Evolutionary conservation across 2,113 vertebrate genomes (phyloP).

Genomic region (Parus major): DNA sequence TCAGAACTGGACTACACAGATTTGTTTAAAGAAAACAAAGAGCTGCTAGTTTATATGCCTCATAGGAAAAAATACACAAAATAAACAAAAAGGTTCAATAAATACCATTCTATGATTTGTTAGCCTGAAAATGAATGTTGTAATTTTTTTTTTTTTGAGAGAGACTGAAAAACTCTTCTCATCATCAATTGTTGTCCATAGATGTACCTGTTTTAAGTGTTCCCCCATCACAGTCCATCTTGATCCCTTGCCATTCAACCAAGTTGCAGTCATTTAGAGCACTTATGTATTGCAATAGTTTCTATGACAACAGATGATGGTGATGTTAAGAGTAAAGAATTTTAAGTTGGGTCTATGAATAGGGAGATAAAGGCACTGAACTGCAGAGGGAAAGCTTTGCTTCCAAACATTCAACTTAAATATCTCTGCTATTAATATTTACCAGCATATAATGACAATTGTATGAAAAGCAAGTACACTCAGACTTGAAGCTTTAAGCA

Average conservation of each 20-base stretch:
- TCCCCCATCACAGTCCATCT: slow-evolving; percentile 46
- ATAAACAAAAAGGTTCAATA: slow-evolving; percentile 42
- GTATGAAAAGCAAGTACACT: not conserved
- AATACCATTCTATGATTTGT: not conserved
- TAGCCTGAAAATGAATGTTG: slow-evolving; percentile 10
- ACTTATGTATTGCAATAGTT: slow-evolving; percentile 71
- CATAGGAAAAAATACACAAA: slow-evolving; percentile 17
- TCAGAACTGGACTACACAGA: not conserved
- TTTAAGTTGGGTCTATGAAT: slow-evolving; percentile 66
- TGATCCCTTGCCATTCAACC: slow-evolving; percentile 62
- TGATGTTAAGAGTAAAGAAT: slow-evolving; percentile 72
- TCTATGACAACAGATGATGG: slow-evolving; percentile 77
- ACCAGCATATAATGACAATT: not conserved
- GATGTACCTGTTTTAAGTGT: slow-evolving; percentile 45
- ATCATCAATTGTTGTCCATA: not conserved
- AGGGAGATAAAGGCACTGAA: slow-evolving; percentile 59
- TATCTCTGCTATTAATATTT: not conserved
- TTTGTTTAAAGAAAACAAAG: slow-evolving; percentile 35
- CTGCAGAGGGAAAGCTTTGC: slow-evolving; percentile 31
- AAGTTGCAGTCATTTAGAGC: slow-evolving; percentile 71
- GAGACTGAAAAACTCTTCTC: not conserved
- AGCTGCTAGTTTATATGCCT: slow-evolving; percentile 8
- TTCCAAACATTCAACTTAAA: slow-evolving; percentile 1
- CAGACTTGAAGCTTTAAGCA: not conserved
- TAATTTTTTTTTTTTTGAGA: not conserved